Base-by-base conservation (phyloP, 1,140 invertebrate species). In the Neodiprion virginianus region DNA sequence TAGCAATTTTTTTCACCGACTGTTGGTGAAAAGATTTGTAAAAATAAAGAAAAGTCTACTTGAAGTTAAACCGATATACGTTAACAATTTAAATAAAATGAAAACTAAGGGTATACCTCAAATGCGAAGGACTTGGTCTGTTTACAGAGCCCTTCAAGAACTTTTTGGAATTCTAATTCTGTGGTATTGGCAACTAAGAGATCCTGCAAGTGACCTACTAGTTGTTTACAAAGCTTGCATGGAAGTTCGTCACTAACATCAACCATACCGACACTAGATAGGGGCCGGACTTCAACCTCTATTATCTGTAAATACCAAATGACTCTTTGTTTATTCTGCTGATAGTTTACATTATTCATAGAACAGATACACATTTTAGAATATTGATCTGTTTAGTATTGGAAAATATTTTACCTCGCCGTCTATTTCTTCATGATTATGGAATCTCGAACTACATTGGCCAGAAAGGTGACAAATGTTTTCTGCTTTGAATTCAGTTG, bases 171-270 rank as follows among this genome's bases (percentile, higher is more conserved):
- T 89, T 97, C 95, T 1, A 86, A 76, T 85, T 95, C 93, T 0
- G 96, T 96, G 1, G 96, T 96, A 81, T 97, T 96, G n/a, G 95
- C 92, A 48, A 95, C 90, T 0, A 97, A 84, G 23, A 96, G 89
- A 85, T 97, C 94, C 75, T 91, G 92, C 74, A 96, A 86, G 88
- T 97, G 95, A 50, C 88, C 87, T 0, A 97, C 93, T 28, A 97
- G 83, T 85, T 96, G 93, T 81, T 95, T 92, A 83, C 96, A 97
- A 67, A 97, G 90, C 77, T 96, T 93, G 83, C 96, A 97, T 17
- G 95, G 93, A 50, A 96, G 84, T 85, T 95, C 94, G 81, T 95
- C 93, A 67, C 73, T 76, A 3, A 90, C 79, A 72, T 87, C 86
- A 21, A 91, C 89, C 83, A 90, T 87, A 65, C 91, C 91, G 77